Conservation (phyloP, 2,888 invertebrate species). For the Ophion slaviceki region DNA sequence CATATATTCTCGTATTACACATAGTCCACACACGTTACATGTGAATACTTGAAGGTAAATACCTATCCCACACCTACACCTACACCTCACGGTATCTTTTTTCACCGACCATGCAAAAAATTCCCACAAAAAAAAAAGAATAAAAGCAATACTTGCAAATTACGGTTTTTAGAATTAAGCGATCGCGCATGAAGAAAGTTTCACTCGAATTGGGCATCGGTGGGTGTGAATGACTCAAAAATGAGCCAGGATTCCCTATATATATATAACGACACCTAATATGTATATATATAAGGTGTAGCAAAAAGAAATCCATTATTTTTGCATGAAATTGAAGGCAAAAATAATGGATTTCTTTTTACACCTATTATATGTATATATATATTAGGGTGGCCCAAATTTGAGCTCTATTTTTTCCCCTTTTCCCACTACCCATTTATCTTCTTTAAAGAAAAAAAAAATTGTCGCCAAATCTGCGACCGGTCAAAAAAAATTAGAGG, state of each 20-base stretch:
- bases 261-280: too few relatives aligned
- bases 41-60: conserved; percentile 32
- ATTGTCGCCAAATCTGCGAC: too few relatives aligned
- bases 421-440: too few relatives aligned
- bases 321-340: too few relatives aligned
- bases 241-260: background rate
- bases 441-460: too few relatives aligned
- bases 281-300: background rate
- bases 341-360: too few relatives aligned
- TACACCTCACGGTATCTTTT: background rate
- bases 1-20: background rate
- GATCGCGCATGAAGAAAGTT: background rate
- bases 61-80: background rate
- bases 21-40: conserved; percentile 7
- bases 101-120: background rate
- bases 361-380: background rate
- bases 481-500: too few relatives aligned
- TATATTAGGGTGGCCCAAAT: background rate
- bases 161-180: background rate
- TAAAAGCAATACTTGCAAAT: background rate
- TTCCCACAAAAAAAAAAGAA: background rate
- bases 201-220: background rate
- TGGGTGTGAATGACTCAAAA: background rate
- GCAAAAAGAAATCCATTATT: too few relatives aligned
- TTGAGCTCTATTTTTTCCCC: too few relatives aligned